Evolutionary conservation across 2,797 vertebrate species (phyloP).

Genomic region (Coilia nasus): DNA sequence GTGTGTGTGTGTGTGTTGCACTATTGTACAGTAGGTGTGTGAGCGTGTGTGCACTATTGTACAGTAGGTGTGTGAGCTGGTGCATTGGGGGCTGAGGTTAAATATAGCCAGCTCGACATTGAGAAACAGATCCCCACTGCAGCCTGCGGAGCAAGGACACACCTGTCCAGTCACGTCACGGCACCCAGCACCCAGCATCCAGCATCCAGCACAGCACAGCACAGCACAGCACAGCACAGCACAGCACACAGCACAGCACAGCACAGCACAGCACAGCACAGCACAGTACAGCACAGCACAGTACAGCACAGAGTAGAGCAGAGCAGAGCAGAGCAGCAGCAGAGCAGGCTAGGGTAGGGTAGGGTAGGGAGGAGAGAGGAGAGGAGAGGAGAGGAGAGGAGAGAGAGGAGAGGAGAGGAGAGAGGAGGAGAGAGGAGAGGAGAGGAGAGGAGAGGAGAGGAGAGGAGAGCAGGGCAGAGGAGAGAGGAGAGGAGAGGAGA

Average conservation of each 20-base stretch:
- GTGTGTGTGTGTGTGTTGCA: background rate
- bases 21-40: background rate
- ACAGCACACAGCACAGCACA: background rate
- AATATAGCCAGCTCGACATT: conserved; percentile 19
- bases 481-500: background rate
- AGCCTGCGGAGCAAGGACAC: background rate
- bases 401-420: no score
- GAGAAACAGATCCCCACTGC: background rate
- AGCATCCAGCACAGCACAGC: background rate
- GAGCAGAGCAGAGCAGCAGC: no score
- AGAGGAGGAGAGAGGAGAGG: background rate
- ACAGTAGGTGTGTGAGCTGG: background rate
- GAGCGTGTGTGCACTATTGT: background rate
- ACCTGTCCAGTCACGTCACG: background rate
- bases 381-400: no score
- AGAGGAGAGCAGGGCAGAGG: background rate
- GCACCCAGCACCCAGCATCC: background rate
- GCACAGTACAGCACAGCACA: no score
- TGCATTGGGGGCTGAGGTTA: conserved; percentile 3
- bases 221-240: background rate
- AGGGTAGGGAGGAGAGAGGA: no score
- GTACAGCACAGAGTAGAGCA: no score
- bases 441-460: background rate
- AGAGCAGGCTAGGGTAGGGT: no score
- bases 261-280: background rate